Percentiles rank a stretch among this genome's conserved stretches.
These are phyloP conservation scores for Pomacea canaliculata DNA, from an alignment of 2,888 invertebrate species.

Conservation along the genomic window DNA sequence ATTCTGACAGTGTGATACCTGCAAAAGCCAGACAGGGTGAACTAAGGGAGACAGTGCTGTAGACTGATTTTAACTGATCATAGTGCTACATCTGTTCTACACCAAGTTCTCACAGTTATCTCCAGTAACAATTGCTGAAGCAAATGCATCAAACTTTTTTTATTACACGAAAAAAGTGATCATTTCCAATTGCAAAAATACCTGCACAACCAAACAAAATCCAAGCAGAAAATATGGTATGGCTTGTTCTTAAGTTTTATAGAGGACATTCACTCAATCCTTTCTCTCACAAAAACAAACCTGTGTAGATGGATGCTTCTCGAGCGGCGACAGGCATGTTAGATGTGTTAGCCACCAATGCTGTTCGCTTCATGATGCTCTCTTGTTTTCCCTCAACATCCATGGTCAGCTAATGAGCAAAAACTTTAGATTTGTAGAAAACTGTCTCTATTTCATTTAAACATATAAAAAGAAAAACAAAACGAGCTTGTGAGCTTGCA, in stretches of 20 bases:
- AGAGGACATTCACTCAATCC: too few species aligned
- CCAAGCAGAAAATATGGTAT: too few species aligned
- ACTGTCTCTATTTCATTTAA: neutral
- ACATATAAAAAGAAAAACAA: neutral
- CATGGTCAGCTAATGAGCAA: slow-evolving; percentile 78
- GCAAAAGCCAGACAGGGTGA: slow-evolving; percentile 28
- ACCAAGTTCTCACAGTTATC: too few species aligned
- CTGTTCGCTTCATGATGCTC: slow-evolving; percentile 99
- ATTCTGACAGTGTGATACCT: slow-evolving; percentile 99
- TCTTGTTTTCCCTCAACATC: slow-evolving; percentile 94
- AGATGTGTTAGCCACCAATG: slow-evolving; percentile 98
- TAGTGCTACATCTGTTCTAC: too few species aligned
- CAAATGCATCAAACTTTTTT: too few species aligned
- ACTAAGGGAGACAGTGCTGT: neutral
- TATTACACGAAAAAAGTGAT: too few species aligned
- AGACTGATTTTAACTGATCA: too few species aligned
- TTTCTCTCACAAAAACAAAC: slow-evolving; percentile 44
- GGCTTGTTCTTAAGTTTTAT: too few species aligned
- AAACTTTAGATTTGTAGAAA: neutral
- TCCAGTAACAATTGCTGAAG: too few species aligned
- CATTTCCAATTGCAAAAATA: too few species aligned
- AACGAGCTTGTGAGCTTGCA: neutral
- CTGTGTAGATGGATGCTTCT: slow-evolving; percentile 99
- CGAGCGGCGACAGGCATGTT: slow-evolving; percentile 99
- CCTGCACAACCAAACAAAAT: too few species aligned